Percentiles rank a stretch among this genome's conserved stretches.
Evolutionary conservation across 1,140 invertebrate species (phyloP).

Genomic region (Brachionus calyciflorus): DNA sequence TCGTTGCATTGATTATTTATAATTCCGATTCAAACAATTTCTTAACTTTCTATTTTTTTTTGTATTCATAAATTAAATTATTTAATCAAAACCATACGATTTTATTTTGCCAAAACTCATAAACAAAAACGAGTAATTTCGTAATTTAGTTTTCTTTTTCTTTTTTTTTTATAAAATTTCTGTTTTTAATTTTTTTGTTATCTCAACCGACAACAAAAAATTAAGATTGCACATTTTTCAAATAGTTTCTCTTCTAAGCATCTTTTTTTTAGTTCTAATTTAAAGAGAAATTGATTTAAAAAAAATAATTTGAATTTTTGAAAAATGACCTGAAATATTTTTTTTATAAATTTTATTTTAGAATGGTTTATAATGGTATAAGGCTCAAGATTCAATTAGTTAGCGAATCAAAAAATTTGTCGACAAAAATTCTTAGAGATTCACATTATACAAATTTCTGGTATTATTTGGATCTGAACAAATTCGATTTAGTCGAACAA

Average conservation of each 20-base stretch:
- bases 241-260: too few relatives aligned
- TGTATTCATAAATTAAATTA: not conserved
- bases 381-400: not conserved
- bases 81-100: not conserved
- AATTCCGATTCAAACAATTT: not conserved
- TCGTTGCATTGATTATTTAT: conserved; percentile 24
- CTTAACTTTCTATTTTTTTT: not conserved
- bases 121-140: conserved; percentile 32
- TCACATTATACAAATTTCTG: conserved; percentile 14
- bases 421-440: not conserved
- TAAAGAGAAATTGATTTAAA: too few relatives aligned
- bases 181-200: too few relatives aligned
- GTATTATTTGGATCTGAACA: conserved; percentile 2
- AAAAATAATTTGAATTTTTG: too few relatives aligned
- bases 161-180: not conserved
- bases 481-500: conserved; percentile 9
- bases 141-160: not conserved
- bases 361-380: not conserved
- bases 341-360: not conserved
- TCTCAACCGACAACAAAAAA: too few relatives aligned
- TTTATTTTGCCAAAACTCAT: not conserved
- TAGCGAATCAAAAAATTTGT: not conserved
- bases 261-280: too few relatives aligned
- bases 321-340: too few relatives aligned
- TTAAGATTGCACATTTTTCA: too few relatives aligned